Percentiles rank a stretch among this genome's conserved stretches.
phyloP scores from a whole-genome alignment of 53 echinoderm and acorn worm species.

The Actinopyga echinites region DNA sequence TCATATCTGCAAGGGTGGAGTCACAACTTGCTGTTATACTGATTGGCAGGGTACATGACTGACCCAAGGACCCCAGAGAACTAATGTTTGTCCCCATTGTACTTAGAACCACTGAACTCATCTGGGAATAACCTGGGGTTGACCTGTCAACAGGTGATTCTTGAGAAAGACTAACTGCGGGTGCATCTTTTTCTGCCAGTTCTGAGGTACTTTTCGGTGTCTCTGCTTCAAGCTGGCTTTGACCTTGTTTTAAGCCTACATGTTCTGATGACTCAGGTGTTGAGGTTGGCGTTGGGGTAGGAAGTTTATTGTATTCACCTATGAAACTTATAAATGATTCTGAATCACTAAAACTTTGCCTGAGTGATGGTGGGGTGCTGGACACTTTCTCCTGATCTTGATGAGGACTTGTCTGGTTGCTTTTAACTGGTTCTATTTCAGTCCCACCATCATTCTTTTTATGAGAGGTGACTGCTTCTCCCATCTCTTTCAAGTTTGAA shows the following conservation, averaged over 20 bases:
- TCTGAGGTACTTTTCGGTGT: not conserved
- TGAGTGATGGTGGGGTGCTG: not conserved
- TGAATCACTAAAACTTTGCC: slow-evolving; percentile 77
- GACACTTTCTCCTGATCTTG: slow-evolving; percentile 5
- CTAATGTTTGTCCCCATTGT: slow-evolving; percentile 27
- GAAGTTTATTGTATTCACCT: slow-evolving; percentile 83
- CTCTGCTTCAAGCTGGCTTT: not conserved
- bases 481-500: not conserved
- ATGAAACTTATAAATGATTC: slow-evolving; percentile 82
- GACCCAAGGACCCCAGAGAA: slow-evolving; percentile 68
- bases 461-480: not conserved
- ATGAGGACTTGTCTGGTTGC: not conserved
- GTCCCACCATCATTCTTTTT: not conserved
- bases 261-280: slow-evolving; percentile 23
- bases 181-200: not conserved
- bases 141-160: not conserved
- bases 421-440: slow-evolving; percentile 12
- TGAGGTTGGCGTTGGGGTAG: slow-evolving; percentile 53
- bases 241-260: not conserved
- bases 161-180: not conserved
- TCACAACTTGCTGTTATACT: slow-evolving; percentile 76
- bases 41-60: slow-evolving; percentile 86
- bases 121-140: not conserved
- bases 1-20: slow-evolving; percentile 86
- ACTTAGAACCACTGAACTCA: not conserved